Conservation (phyloP, 2,888 invertebrate genomes). For the Pandemis heparana region DNA sequence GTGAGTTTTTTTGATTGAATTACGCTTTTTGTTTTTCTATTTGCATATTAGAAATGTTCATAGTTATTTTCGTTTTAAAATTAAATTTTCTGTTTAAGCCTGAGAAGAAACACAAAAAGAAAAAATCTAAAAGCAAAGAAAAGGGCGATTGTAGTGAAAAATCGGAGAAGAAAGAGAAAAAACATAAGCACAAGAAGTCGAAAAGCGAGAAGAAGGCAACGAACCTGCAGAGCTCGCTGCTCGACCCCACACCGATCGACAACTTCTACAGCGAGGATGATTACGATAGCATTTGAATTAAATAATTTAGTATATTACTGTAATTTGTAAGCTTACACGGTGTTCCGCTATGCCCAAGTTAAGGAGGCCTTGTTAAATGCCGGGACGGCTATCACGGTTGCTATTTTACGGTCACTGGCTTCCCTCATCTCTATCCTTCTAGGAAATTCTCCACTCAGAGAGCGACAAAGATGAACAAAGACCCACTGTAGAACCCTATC, state of each 20-base stretch:
- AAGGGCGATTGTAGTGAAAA: conserved; percentile 81
- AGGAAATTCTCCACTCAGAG: too few species aligned
- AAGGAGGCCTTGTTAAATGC: neutral
- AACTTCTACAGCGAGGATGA: conserved; percentile 68
- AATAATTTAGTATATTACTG: neutral
- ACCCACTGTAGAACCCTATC: too few species aligned
- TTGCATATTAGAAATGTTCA: conserved; percentile 8
- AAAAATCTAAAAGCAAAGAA: conserved; percentile 83
- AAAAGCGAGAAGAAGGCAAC: conserved; percentile 75
- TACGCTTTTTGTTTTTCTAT: too few species aligned
- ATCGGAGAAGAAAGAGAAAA: conserved; percentile 83
- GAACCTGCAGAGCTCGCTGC: conserved; percentile 78
- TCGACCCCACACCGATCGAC: conserved; percentile 62
- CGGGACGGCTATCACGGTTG: neutral
- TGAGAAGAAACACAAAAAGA: conserved; percentile 84
- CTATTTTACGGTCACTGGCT: neutral
- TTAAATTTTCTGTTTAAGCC: conserved; percentile 58
- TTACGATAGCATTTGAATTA: conserved; percentile 73
- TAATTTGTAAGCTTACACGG: neutral
- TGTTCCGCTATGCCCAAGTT: neutral
- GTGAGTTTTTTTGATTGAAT: conserved; percentile 50
- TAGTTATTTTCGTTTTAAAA: too few species aligned
- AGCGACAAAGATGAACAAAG: too few species aligned
- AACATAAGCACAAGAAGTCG: conserved; percentile 84
- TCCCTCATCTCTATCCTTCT: neutral